phyloP scores from a whole-genome alignment of 2,888 invertebrate species.

The Nebria salina region DNA sequence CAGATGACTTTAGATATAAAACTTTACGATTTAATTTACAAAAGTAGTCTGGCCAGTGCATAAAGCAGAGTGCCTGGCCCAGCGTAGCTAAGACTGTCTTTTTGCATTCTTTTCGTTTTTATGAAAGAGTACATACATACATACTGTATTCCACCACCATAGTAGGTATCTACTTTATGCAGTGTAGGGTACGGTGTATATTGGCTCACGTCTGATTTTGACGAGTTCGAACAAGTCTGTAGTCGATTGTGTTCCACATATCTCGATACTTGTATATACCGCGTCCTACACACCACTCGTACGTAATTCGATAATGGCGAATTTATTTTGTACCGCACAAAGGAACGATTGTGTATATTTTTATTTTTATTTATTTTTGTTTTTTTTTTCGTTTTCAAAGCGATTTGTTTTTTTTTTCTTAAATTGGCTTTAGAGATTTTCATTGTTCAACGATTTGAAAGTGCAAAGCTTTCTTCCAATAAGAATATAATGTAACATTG shows the following conservation, averaged over 20 bases:
- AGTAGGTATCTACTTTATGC: neutral
- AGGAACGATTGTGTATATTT: neutral
- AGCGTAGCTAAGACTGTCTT: neutral
- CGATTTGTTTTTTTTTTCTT: neutral
- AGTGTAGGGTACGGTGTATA: conserved; percentile 15
- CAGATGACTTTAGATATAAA: conserved; percentile 9
- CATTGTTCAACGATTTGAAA: neutral
- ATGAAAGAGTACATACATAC: neutral
- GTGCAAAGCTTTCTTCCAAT: neutral
- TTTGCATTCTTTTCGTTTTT: conserved; percentile 10
- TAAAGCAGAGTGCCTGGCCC: conserved; percentile 6
- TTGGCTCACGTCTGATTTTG: conserved; percentile 41
- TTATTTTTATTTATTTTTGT: neutral
- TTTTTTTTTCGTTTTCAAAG: neutral
- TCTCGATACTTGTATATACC: neutral
- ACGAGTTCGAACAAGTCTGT: conserved; percentile 17
- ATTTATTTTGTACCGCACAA: conserved; percentile 3
- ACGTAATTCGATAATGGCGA: conserved; percentile 14
- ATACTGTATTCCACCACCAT: neutral
- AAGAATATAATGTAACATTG: neutral
- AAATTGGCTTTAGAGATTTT: neutral
- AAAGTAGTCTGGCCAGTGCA: conserved; percentile 14
- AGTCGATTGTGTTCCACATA: conserved; percentile 7
- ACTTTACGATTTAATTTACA: conserved; percentile 15
- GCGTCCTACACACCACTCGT: neutral